A percentile compares a stretch with the other conserved stretches of the same genome.
phyloP scores from a whole-genome alignment of 2,888 invertebrate species.

The Amorpha juglandis region DNA sequence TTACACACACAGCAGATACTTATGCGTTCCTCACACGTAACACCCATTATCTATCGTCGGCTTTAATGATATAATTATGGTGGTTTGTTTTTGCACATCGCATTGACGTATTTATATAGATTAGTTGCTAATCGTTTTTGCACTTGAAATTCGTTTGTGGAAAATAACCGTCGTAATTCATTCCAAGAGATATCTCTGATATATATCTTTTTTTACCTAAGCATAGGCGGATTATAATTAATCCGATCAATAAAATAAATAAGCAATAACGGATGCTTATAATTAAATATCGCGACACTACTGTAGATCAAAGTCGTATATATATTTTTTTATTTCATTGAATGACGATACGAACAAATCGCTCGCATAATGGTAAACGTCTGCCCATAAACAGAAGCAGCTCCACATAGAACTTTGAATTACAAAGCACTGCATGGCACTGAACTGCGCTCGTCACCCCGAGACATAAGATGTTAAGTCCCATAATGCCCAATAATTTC shows the following conservation, averaged over 20 bases:
- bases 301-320: too few species aligned
- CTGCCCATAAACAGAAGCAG: too few species aligned
- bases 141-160: background rate
- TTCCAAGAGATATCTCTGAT: background rate
- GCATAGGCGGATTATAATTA: background rate
- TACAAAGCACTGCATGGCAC: too few species aligned
- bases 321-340: too few species aligned
- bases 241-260: background rate
- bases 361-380: too few species aligned
- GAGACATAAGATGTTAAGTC: too few species aligned
- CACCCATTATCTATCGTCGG: constrained; percentile 3
- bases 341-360: too few species aligned
- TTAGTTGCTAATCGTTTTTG: background rate
- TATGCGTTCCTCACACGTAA: constrained; percentile 7
- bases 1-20: background rate
- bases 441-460: too few species aligned
- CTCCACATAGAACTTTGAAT: too few species aligned
- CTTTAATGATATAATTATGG: constrained; percentile 14
- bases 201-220: background rate
- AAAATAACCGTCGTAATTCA: constrained; percentile 8
- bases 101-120: constrained; percentile 13
- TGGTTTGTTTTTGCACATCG: constrained; percentile 2
- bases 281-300: background rate
- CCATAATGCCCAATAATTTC: too few species aligned
- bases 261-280: background rate